Conservation (phyloP, 2,888 invertebrate species). For the Trypoxylon attenuatum region DNA sequence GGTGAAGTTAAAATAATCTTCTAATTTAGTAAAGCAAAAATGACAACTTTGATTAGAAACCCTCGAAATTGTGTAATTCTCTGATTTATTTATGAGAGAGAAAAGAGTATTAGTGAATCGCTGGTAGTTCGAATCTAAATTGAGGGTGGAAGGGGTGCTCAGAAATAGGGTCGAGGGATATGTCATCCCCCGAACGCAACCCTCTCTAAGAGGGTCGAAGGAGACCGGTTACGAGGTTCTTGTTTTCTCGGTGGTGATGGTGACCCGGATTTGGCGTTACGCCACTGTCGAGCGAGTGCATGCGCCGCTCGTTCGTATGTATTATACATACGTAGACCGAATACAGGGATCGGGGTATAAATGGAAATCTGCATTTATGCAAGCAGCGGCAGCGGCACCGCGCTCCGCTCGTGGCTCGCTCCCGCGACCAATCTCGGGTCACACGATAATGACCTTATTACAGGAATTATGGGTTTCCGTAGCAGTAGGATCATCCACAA, state of each 20-base stretch:
- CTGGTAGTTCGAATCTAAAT: too few species aligned
- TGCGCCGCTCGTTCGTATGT: slow-evolving; percentile 17
- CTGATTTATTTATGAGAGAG: too few species aligned
- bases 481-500: slow-evolving; percentile 33
- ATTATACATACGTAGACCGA: not conserved
- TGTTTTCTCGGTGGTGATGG: not conserved
- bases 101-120: too few species aligned
- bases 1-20: too few species aligned
- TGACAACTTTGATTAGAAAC: too few species aligned
- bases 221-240: too few species aligned
- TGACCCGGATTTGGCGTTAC: slow-evolving; percentile 39
- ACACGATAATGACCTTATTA: slow-evolving; percentile 60
- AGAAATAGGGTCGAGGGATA: too few species aligned
- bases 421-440: slow-evolving; percentile 44
- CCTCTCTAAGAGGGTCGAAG: too few species aligned
- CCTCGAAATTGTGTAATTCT: too few species aligned
- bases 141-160: too few species aligned
- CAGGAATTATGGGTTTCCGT: slow-evolving; percentile 51
- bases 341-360: slow-evolving; percentile 21
- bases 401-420: slow-evolving; percentile 21
- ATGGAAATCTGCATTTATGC: slow-evolving; percentile 49
- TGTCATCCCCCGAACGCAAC: too few species aligned
- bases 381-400: slow-evolving; percentile 19
- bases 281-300: slow-evolving; percentile 34
- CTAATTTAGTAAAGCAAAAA: too few species aligned